A percentile compares a stretch with the other conserved stretches of the same genome.
Conservation (phyloP, 1,140 invertebrate species). For the Teleopsis dalmanni region DNA sequence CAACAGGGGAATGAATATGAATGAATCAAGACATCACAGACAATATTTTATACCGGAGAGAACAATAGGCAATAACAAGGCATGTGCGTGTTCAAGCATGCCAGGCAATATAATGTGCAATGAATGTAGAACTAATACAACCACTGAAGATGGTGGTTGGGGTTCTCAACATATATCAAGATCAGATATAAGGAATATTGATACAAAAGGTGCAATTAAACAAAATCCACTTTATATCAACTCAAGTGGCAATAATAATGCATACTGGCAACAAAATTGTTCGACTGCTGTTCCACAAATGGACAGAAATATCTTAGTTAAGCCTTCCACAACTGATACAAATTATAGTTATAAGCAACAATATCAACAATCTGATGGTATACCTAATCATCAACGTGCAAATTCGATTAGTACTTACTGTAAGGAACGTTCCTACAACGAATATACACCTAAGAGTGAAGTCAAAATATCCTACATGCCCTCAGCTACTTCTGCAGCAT, state of each 20-base stretch:
- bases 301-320: conserved; percentile 1
- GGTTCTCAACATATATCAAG: neutral
- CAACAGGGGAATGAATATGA: conserved; percentile 5
- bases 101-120: conserved; percentile 21
- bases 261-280: neutral
- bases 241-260: neutral
- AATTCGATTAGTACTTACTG: neutral
- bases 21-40: neutral
- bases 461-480: conserved; percentile 5
- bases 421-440: conserved; percentile 2
- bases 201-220: neutral
- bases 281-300: neutral
- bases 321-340: conserved; percentile 3
- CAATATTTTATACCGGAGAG: conserved; percentile 8
- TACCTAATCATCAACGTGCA: neutral
- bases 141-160: conserved; percentile 7
- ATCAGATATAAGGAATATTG: neutral
- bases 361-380: neutral
- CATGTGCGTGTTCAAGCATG: conserved; percentile 3
- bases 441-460: neutral
- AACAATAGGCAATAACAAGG: conserved; percentile 14
- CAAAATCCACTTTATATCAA: neutral
- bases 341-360: conserved; percentile 6
- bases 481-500: neutral
- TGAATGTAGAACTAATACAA: conserved; percentile 10